Base-by-base conservation (phyloP, 35 echinoderm and acorn worm species). In the Apostichopus californicus region DNA sequence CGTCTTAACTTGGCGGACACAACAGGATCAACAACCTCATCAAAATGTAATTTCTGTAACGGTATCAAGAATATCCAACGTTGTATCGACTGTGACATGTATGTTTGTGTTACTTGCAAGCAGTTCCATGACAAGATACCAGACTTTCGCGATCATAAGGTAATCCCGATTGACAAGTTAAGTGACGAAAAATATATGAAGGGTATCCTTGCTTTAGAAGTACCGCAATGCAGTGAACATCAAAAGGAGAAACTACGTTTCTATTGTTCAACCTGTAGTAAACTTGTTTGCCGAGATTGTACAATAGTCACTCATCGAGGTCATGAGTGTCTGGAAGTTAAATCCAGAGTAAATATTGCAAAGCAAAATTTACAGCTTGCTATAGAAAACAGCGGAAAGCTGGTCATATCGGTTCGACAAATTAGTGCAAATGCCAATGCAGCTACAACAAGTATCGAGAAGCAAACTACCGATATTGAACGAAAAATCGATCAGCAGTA, bases 271-370 rank as follows among this genome's bases (percentile, higher is more conserved):
- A 73, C 88, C 1, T 94, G 93, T 70, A 4, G 55, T 8, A 58
- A 86, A 77, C 70, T 90, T 55, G 68, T 94, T 65, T 94, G 93
- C 57, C 86, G 93, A 94, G 93, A 94, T 80, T 94, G 93, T 64
- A 86, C 81, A n/a, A 70, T 94, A 17, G 58, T 94, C 23, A 10
- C 5, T 59, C 57, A 59, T 59, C 57, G 10, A 59, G 57, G 10
- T 10, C 57, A 59, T 8, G 6, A 59, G 10, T 5, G 10, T 10
- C 57, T 59, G 57, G 63, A 88, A 18, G 86, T 15, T 68, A 46
- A 88, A 5, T 0, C 1, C 8, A 88, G 15, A 34, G 24, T 18
- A 18, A 7, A 20, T 9, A 24, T 7, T 28, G 26, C 58, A 14
- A 85, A 58, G 21, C 11, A 55, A 20, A 1, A 58, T 1, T 18